Evolutionary conservation across 2,797 vertebrate species (phyloP).

Genomic region (Helicolenus hilgendorfi): DNA sequence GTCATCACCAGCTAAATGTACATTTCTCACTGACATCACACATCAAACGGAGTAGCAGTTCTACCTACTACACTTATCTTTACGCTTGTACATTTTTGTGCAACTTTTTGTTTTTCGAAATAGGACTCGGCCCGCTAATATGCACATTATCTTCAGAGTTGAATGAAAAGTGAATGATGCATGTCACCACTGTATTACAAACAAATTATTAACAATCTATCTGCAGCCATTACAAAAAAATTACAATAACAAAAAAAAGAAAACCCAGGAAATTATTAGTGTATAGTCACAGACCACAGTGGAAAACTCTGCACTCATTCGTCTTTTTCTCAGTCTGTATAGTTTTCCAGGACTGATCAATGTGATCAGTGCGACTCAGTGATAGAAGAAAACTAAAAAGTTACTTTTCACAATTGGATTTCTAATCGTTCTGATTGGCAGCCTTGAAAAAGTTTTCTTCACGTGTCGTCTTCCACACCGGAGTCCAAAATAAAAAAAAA

Average conservation of each 20-base stretch:
- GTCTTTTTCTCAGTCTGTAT: constrained; percentile 86
- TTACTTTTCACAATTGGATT: constrained; percentile 91
- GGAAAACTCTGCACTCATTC: constrained; percentile 96
- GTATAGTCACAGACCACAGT: constrained; percentile 94
- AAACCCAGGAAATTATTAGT: constrained; percentile 84
- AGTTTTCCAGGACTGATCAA: constrained; percentile 96
- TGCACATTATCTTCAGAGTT: constrained; percentile 95
- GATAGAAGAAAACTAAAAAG: constrained; percentile 85
- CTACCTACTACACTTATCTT: constrained; percentile 98
- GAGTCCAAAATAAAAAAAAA: constrained; percentile 58
- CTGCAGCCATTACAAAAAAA: constrained; percentile 90
- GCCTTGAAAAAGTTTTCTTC: constrained; percentile 88
- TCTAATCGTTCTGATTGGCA: constrained; percentile 92
- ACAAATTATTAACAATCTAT: constrained; percentile 95
- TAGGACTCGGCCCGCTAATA: constrained; percentile 93
- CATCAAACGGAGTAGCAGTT: constrained; percentile 97
- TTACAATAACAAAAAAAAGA: constrained; percentile 67
- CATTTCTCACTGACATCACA: constrained; percentile 99
- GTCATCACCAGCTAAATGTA: constrained; percentile 98
- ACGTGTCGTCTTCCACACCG: constrained; percentile 69
- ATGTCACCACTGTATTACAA: constrained; percentile 97
- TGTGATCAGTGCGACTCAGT: constrained; percentile 98
- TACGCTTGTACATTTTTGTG: constrained; percentile 98
- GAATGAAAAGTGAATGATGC: constrained; percentile 95
- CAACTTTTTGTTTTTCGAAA: constrained; percentile 93